phyloP scores from a whole-genome alignment of 2,888 invertebrate genomes.

The Drosophila fulvimacula region DNA sequence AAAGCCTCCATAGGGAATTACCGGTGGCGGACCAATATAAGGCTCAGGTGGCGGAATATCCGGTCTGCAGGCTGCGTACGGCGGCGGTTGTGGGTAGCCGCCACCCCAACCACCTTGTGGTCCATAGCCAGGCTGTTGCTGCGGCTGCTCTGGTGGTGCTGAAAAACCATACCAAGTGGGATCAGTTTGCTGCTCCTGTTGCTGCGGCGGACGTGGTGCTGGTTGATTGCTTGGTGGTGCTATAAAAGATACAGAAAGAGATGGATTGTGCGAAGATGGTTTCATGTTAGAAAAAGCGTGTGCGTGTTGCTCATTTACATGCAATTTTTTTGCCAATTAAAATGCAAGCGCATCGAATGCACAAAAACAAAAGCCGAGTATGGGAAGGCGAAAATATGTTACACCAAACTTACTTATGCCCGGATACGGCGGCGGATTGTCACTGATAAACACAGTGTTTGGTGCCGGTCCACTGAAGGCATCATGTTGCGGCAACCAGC shows the following conservation, averaged over 20 bases:
- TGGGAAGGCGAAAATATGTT: not conserved
- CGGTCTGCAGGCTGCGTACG: constrained; percentile 65
- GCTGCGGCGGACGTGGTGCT: constrained; percentile 55
- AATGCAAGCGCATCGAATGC: constrained; percentile 23
- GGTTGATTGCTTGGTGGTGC: constrained; percentile 68
- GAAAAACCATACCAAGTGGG: constrained; percentile 83
- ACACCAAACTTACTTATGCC: constrained; percentile 88
- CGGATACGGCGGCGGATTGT: constrained; percentile 97
- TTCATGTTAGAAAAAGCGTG: constrained; percentile 45
- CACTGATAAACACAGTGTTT: constrained; percentile 94
- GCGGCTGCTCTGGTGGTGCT: constrained; percentile 70
- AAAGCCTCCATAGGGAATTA: constrained; percentile 57
- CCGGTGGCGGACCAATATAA: constrained; percentile 57
- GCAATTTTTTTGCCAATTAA: constrained; percentile 29
- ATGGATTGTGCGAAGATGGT: constrained; percentile 52
- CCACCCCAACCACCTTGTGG: constrained; percentile 64
- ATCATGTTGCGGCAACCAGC: constrained; percentile 91
- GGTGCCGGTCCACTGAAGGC: constrained; percentile 90
- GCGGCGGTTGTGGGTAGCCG: constrained; percentile 74
- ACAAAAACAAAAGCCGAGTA: constrained; percentile 82
- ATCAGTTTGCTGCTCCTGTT: constrained; percentile 55
- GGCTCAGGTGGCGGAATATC: constrained; percentile 58
- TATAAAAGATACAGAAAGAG: constrained; percentile 43
- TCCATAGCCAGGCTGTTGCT: constrained; percentile 67
- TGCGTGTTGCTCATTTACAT: constrained; percentile 11